Evolutionary conservation across 2,888 invertebrate species (phyloP).

Genomic region (Phrixothrix hirtus): DNA sequence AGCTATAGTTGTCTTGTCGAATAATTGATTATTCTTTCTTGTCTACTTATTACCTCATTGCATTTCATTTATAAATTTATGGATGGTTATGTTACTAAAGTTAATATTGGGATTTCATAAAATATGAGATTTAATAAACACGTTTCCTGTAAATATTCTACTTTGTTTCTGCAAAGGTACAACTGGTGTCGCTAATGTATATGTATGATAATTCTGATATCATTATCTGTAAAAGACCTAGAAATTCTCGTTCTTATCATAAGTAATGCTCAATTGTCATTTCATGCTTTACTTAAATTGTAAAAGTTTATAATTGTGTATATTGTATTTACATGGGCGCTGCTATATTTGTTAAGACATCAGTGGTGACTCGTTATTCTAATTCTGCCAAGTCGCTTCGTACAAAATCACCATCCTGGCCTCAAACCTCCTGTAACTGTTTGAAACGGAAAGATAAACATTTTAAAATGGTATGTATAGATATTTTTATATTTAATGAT

Average conservation of each 20-base stretch:
- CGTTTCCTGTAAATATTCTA: no score
- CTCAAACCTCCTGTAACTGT: slow-evolving; percentile 27
- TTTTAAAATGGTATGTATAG: slow-evolving; percentile 36
- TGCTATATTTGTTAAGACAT: slow-evolving; percentile 30
- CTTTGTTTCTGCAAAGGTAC: no score
- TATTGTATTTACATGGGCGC: slow-evolving; percentile 32
- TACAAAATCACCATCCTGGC: slow-evolving; percentile 23
- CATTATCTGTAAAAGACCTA: slow-evolving; percentile 15
- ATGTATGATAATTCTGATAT: slow-evolving; percentile 14
- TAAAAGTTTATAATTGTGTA: slow-evolving; percentile 14
- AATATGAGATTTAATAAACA: no score
- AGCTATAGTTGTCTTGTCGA: not conserved
- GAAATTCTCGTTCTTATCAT: slow-evolving; percentile 15
- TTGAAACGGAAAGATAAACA: slow-evolving; percentile 31
- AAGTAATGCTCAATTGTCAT: slow-evolving; percentile 19
- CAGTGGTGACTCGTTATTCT: slow-evolving; percentile 27
- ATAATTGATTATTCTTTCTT: no score
- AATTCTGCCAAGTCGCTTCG: slow-evolving; percentile 7
- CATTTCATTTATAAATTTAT: no score
- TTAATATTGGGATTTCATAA: no score
- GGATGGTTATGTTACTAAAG: no score
- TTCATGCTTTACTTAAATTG: slow-evolving; percentile 12
- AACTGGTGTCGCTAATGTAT: slow-evolving; percentile 9
- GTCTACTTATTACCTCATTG: no score
- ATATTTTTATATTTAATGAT: no score